phyloP scores from a whole-genome alignment of 2,797 vertebrate species.

The Linurgus olivaceus region DNA sequence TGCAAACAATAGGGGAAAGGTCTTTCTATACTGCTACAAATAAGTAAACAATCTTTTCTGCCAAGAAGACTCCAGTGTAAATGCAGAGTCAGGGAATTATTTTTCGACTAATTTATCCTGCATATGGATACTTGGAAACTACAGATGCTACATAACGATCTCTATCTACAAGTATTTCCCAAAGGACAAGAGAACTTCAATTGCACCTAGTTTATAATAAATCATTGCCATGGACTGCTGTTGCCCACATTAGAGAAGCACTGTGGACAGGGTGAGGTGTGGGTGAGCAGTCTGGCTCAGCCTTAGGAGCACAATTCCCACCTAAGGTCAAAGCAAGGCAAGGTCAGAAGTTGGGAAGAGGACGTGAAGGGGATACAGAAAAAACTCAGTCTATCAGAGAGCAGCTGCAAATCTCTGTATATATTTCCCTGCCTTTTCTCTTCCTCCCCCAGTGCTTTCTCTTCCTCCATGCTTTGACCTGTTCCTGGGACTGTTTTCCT shows the following conservation, averaged over 20 bases:
- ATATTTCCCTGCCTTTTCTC: not conserved
- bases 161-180: not conserved
- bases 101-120: slow-evolving; percentile 9
- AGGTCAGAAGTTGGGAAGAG: not conserved
- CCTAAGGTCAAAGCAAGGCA: not conserved
- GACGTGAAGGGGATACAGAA: not conserved
- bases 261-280: not conserved
- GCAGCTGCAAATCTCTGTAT: not conserved
- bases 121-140: slow-evolving; percentile 29
- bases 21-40: slow-evolving; percentile 1
- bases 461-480: not conserved
- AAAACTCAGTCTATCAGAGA: not conserved
- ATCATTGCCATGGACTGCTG: not conserved
- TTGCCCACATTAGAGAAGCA: not conserved
- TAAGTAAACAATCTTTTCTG: slow-evolving; percentile 16
- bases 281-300: not conserved
- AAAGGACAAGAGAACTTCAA: not conserved
- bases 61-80: slow-evolving; percentile 7
- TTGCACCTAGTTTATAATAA: not conserved
- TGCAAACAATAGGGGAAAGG: slow-evolving; percentile 23
- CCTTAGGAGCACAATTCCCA: not conserved
- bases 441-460: not conserved
- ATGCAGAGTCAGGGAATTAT: slow-evolving; percentile 5
- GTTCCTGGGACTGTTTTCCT: not conserved
- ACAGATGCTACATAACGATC: not conserved